phyloP scores from a whole-genome alignment of 2,888 invertebrate species.

The Lissocephala sabroskyi region DNA sequence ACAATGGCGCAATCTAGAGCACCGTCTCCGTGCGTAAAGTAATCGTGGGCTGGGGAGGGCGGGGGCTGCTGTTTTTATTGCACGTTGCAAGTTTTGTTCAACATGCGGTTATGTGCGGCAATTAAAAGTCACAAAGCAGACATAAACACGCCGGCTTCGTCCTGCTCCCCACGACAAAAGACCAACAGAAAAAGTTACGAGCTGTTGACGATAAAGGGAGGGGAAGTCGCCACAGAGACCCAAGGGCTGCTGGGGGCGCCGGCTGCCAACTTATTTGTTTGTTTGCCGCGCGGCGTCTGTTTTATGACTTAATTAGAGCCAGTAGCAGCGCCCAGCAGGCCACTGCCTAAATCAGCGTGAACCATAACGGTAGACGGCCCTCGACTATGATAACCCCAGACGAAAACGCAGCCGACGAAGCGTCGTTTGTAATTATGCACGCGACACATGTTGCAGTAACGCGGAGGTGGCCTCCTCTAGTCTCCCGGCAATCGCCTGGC shows the following conservation, averaged over 20 bases:
- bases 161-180: background rate
- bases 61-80: constrained; percentile 24
- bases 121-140: constrained; percentile 54
- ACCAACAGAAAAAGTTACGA: constrained; percentile 23
- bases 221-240: too few relatives aligned
- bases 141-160: constrained; percentile 38
- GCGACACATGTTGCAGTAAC: constrained; percentile 50
- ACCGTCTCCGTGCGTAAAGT: too few relatives aligned
- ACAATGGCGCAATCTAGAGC: too few relatives aligned
- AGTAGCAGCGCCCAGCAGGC: constrained; percentile 14
- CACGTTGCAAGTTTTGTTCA: constrained; percentile 34
- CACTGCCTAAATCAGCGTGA: constrained; percentile 50
- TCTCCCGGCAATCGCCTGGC: background rate
- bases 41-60: background rate
- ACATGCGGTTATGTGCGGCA: constrained; percentile 46
- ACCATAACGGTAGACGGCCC: constrained; percentile 35
- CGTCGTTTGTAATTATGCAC: constrained; percentile 45
- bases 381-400: background rate
- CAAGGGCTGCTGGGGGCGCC: too few relatives aligned
- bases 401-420: background rate
- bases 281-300: constrained; percentile 35
- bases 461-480: background rate
- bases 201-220: constrained; percentile 35
- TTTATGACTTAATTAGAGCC: constrained; percentile 56
- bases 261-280: constrained; percentile 33